A percentile compares a stretch with the other conserved stretches of the same genome.
Conservation (phyloP, 1,140 invertebrate species). For the Oedothorax gibbosus region DNA sequence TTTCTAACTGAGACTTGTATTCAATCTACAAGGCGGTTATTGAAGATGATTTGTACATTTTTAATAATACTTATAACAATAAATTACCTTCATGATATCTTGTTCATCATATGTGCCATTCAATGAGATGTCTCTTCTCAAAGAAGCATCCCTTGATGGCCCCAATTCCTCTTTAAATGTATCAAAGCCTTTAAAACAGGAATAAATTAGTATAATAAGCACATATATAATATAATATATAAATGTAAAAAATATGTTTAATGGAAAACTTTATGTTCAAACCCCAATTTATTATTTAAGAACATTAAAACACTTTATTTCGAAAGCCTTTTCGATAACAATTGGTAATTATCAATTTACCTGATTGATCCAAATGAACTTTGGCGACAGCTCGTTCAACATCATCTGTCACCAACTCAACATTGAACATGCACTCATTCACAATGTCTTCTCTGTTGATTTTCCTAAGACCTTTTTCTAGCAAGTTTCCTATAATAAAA, state of each 20-base stretch:
- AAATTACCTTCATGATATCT: slow-evolving; percentile 71
- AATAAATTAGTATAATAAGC: neutral
- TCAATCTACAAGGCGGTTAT: too few relatives aligned
- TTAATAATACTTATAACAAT: too few relatives aligned
- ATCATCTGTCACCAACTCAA: slow-evolving; percentile 83
- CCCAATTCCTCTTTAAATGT: slow-evolving; percentile 77
- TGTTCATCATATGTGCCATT: slow-evolving; percentile 78
- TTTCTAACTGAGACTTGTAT: too few relatives aligned
- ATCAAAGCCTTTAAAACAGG: slow-evolving; percentile 75
- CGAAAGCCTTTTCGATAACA: too few relatives aligned
- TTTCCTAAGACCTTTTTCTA: slow-evolving; percentile 88
- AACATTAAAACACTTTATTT: neutral
- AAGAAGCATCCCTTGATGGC: slow-evolving; percentile 72
- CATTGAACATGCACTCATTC: slow-evolving; percentile 87
- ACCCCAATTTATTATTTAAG: neutral
- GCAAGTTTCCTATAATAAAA: slow-evolving; percentile 77
- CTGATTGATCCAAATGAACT: slow-evolving; percentile 78
- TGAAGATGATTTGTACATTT: too few relatives aligned
- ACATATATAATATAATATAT: neutral
- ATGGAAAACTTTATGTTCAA: neutral
- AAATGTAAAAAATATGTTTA: neutral
- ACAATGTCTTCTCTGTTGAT: slow-evolving; percentile 95
- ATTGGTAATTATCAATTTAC: neutral
- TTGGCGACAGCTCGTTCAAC: slow-evolving; percentile 83
- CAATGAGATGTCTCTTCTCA: slow-evolving; percentile 73